Evolutionary conservation across 2,113 vertebrate genomes (phyloP).

Genomic region (Plecturocebus donacophilus): DNA sequence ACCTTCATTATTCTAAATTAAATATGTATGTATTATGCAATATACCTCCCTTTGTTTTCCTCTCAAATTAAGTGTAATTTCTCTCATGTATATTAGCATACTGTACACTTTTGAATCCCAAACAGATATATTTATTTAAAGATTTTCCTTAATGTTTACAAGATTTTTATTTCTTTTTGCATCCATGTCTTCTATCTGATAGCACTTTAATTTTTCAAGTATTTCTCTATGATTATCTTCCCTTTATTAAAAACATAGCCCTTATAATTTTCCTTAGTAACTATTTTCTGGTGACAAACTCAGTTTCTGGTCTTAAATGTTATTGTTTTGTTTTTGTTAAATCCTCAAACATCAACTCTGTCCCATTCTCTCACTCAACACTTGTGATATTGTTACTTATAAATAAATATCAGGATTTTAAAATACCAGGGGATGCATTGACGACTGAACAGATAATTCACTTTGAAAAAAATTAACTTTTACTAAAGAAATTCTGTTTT

Average conservation of each 20-base stretch:
- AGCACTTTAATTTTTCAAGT: background rate
- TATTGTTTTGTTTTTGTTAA: background rate
- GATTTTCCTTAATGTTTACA: background rate
- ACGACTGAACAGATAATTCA: conserved; percentile 37
- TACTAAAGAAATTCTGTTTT: conserved; percentile 19
- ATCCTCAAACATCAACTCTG: background rate
- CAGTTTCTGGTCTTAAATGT: background rate
- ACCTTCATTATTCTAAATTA: background rate
- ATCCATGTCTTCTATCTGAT: background rate
- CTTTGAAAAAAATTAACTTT: background rate
- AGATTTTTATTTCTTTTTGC: background rate
- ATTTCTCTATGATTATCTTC: background rate
- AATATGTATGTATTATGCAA: background rate
- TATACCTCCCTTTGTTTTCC: background rate
- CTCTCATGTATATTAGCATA: background rate
- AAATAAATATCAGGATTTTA: conserved; percentile 53
- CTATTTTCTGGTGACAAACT: background rate
- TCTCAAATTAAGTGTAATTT: background rate
- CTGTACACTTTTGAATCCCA: background rate
- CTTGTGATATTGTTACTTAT: conserved; percentile 6
- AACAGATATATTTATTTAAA: background rate
- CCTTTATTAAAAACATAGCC: background rate
- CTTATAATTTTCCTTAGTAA: background rate
- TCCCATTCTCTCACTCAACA: background rate
- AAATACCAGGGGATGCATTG: background rate